Conservation (phyloP, 2,888 invertebrate species). For the Parascotia fuliginaria region DNA sequence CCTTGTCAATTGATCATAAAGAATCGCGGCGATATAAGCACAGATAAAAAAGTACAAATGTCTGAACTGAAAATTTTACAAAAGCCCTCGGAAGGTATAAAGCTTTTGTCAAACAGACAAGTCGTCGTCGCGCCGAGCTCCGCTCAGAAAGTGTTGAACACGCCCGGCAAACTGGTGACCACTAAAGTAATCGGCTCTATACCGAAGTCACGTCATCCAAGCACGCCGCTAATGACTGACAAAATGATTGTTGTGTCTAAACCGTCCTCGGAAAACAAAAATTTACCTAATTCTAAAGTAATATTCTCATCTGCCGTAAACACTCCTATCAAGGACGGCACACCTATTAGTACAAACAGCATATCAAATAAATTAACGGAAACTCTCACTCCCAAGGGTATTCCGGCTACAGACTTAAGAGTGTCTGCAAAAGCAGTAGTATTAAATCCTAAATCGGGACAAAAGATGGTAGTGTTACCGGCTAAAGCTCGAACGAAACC, state of each 20-base stretch:
- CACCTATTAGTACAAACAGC: conserved; percentile 60
- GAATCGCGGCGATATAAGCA: conserved; percentile 61
- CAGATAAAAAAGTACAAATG: conserved; percentile 73
- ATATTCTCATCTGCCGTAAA: conserved; percentile 67
- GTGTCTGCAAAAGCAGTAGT: conserved; percentile 81
- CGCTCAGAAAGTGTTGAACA: conserved; percentile 67
- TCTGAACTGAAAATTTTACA: conserved; percentile 77
- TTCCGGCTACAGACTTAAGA: conserved; percentile 80
- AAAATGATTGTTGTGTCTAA: conserved; percentile 82
- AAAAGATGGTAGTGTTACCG: conserved; percentile 82
- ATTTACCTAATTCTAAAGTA: conserved; percentile 66
- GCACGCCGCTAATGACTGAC: conserved; percentile 59
- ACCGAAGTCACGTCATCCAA: conserved; percentile 59
- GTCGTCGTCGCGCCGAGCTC: conserved; percentile 70
- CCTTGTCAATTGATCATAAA: conserved; percentile 77
- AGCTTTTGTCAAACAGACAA: conserved; percentile 75
- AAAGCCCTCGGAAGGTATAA: conserved; percentile 71
- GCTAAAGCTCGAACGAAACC: conserved; percentile 73
- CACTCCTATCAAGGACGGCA: conserved; percentile 57
- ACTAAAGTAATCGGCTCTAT: conserved; percentile 77
- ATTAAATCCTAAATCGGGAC: conserved; percentile 79
- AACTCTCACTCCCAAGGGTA: conserved; percentile 74
- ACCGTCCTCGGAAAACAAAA: conserved; percentile 64
- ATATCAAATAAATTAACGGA: conserved; percentile 66
- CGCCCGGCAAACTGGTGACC: conserved; percentile 70